phyloP scores from a whole-genome alignment of 2,888 invertebrate species.

The Neelides folsomi region DNA sequence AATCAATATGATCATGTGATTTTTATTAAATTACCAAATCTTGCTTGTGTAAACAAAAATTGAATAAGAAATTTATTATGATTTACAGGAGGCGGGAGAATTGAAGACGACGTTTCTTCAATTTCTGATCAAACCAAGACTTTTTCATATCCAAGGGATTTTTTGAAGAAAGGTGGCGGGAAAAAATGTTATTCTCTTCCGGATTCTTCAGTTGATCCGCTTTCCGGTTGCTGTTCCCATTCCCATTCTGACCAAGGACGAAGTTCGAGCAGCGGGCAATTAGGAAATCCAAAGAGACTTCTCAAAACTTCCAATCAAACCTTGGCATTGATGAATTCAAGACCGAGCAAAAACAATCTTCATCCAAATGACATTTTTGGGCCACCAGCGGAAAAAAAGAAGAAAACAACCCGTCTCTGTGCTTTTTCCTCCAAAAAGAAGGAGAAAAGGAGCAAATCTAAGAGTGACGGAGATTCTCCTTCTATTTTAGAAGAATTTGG shows the following conservation, averaged over 20 bases:
- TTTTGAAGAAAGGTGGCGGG: constrained; percentile 4
- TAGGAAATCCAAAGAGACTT: not conserved
- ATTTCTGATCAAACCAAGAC: constrained; percentile 9
- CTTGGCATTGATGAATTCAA: no score
- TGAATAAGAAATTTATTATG: no score
- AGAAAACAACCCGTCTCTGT: not conserved
- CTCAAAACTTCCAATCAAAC: not conserved
- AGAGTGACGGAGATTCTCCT: constrained; percentile 23
- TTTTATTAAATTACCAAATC: no score
- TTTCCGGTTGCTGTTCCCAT: constrained; percentile 20
- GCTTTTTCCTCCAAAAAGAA: not conserved
- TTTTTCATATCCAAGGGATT: constrained; percentile 7
- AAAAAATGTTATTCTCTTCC: constrained; percentile 31
- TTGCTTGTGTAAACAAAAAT: no score
- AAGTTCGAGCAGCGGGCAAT: not conserved
- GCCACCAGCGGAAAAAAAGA: not conserved
- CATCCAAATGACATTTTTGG: not conserved
- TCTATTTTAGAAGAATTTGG: constrained; percentile 1
- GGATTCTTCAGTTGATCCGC: constrained; percentile 22
- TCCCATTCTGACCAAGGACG: not conserved
- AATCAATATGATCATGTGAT: no score
- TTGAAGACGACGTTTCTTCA: constrained; percentile 10
- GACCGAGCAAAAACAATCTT: not conserved
- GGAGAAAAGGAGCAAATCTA: constrained; percentile 26
- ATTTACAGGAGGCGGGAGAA: not conserved